phyloP scores from a whole-genome alignment of 2,888 invertebrate genomes.

The Ormyrus nitidulus region DNA sequence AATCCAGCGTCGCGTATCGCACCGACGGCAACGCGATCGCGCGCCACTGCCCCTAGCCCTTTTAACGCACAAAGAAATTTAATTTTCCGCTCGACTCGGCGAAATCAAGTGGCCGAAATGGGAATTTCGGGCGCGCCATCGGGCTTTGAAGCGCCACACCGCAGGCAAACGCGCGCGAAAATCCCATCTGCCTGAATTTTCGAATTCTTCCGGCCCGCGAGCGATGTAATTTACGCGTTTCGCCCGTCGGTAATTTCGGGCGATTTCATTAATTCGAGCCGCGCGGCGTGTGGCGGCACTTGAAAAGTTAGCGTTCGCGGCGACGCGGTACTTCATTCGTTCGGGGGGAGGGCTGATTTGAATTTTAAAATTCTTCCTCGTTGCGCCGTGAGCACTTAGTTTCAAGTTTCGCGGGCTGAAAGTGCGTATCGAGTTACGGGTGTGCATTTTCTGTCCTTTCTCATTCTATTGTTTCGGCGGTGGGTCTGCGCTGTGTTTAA shows the following conservation, averaged over 20 bases:
- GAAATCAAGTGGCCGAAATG: neutral
- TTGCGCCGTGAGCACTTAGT: neutral
- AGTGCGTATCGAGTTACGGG: slow-evolving; percentile 12
- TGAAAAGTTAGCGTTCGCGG: neutral
- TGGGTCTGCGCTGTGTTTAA: too few relatives aligned
- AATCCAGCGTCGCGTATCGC: too few relatives aligned
- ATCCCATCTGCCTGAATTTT: too few relatives aligned
- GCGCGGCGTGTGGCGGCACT: too few relatives aligned
- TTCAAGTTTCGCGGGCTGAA: neutral
- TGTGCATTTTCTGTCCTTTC: neutral
- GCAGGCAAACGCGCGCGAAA: neutral
- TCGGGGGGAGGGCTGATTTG: neutral
- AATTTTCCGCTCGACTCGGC: slow-evolving; percentile 3
- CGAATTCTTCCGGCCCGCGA: too few relatives aligned
- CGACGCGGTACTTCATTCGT: neutral
- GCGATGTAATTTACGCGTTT: too few relatives aligned
- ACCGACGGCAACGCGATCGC: too few relatives aligned
- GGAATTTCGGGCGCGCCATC: neutral
- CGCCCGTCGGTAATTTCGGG: too few relatives aligned
- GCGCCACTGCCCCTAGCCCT: too few relatives aligned
- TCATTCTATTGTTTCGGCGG: neutral
- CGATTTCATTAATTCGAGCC: too few relatives aligned
- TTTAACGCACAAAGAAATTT: slow-evolving; percentile 10
- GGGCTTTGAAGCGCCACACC: too few relatives aligned
- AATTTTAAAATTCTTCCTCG: neutral